Evolutionary conservation across 2,797 vertebrate genomes (phyloP).

Genomic region (Glossophaga mutica): DNA sequence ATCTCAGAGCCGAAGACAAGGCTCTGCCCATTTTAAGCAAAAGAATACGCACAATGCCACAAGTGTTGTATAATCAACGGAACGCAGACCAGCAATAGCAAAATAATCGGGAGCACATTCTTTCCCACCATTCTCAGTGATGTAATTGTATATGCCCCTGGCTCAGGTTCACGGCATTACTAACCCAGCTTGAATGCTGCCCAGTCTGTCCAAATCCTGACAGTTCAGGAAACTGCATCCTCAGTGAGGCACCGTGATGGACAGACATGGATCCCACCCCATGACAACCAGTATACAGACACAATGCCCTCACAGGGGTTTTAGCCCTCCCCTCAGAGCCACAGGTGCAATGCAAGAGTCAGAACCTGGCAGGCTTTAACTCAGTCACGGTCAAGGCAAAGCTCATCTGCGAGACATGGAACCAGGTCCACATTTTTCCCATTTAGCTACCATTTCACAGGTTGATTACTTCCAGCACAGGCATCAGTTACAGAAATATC

Average conservation of each 20-base stretch:
- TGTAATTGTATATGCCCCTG: conserved; percentile 62
- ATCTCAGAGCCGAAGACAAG: conserved; percentile 34
- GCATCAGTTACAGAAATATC: neutral
- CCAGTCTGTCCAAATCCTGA: neutral
- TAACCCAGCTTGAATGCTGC: conserved; percentile 28
- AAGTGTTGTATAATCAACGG: conserved; percentile 57
- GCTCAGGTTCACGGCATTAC: neutral
- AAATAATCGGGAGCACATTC: conserved; percentile 11
- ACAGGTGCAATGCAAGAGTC: neutral
- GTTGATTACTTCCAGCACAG: neutral
- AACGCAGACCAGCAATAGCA: conserved; percentile 30
- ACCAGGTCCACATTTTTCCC: neutral
- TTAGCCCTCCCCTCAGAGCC: neutral
- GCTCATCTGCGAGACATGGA: neutral
- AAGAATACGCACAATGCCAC: conserved; percentile 29
- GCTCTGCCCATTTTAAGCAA: conserved; percentile 80
- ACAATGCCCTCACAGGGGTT: neutral
- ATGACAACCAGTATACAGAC: neutral
- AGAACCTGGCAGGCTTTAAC: neutral
- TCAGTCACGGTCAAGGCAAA: neutral
- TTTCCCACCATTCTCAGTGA: conserved; percentile 65
- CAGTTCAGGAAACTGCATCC: conserved; percentile 54
- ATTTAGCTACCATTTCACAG: neutral
- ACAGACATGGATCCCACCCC: neutral
- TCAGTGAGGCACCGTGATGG: neutral